Evolutionary conservation across 2,888 invertebrate species (phyloP).

Genomic region (Drosophila phalerata): DNA sequence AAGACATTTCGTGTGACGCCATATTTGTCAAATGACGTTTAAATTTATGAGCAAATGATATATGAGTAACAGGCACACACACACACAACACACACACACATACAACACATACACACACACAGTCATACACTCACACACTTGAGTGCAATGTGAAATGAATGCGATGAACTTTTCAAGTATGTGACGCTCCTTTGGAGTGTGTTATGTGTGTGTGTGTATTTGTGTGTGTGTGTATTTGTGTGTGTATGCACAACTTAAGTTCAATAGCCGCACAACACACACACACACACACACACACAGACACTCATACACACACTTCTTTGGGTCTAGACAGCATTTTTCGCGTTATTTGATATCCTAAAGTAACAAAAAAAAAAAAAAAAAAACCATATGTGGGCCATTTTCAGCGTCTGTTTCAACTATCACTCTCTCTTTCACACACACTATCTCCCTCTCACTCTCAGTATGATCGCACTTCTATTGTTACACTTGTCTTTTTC

Average conservation of each 20-base stretch:
- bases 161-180: conserved; percentile 9
- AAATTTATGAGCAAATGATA: conserved; percentile 72
- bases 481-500: conserved; percentile 24
- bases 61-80: conserved; percentile 55
- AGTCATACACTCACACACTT: not conserved
- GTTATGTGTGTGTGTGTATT: not conserved
- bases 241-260: conserved; percentile 30
- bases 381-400: conserved; percentile 53
- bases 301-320: conserved; percentile 1
- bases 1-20: conserved; percentile 73
- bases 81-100: conserved; percentile 14
- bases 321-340: conserved; percentile 40
- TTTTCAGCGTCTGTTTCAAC: conserved; percentile 25
- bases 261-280: conserved; percentile 48
- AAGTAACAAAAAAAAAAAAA: conserved; percentile 10
- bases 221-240: not conserved
- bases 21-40: conserved; percentile 78
- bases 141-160: conserved; percentile 31
- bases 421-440: not conserved
- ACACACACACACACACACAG: conserved; percentile 2
- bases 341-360: conserved; percentile 56
- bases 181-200: conserved; percentile 11
- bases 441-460: not conserved
- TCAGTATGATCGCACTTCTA: conserved; percentile 8
- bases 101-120: conserved; percentile 7